Evolutionary conservation across 2,113 vertebrate species (phyloP).

Genomic region (Rhizomys pruinosus): DNA sequence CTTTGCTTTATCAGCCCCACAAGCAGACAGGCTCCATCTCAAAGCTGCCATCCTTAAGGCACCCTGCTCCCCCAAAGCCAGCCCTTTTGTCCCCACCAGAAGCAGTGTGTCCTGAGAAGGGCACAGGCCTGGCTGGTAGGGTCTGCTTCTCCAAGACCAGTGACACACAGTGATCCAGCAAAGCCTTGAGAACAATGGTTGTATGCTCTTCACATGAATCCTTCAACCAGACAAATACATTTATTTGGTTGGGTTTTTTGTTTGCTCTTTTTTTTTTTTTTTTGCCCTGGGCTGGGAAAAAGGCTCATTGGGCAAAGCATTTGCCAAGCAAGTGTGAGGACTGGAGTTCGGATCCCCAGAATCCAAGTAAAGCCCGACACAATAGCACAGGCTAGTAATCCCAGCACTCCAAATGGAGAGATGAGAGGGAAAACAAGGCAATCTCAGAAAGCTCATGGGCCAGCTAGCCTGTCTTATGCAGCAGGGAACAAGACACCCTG

Average conservation of each 20-base stretch:
- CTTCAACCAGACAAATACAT: neutral
- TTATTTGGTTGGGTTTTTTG: neutral
- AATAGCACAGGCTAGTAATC: neutral
- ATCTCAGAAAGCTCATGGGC: no score
- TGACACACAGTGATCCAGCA: accelerated
- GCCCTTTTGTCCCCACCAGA: neutral
- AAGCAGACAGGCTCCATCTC: neutral
- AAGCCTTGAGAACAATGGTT: neutral
- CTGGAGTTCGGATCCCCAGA: no score
- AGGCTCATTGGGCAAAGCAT: neutral
- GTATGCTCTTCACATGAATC: accelerated
- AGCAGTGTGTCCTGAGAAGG: neutral
- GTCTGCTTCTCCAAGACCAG: neutral
- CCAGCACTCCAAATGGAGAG: neutral
- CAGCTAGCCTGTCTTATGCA: no score
- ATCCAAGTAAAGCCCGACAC: neutral
- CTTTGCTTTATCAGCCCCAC: neutral
- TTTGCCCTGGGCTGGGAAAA: neutral
- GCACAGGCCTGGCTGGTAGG: accelerated
- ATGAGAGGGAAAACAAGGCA: neutral
- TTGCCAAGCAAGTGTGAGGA: neutral
- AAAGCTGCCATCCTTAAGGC: neutral
- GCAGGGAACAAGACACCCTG: no score
- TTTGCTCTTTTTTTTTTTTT: neutral
- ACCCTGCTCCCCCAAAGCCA: neutral